Base-by-base conservation (phyloP, 2,797 vertebrate species). In the Pelobates cultripes region DNA sequence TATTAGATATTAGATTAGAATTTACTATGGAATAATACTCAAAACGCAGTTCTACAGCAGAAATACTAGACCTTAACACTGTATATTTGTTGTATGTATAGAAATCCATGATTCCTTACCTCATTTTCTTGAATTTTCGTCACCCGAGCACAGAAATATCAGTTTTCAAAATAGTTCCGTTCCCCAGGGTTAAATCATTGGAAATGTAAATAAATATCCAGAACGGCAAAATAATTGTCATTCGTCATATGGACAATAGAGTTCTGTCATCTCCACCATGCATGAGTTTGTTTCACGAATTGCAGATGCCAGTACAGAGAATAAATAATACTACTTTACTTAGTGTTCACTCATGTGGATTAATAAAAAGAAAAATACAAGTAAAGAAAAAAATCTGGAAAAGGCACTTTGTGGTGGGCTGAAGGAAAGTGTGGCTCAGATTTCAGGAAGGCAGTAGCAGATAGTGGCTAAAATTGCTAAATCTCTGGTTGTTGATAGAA, bases 381-480 rank as follows among this genome's bases (percentile, higher is more conserved):
- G 66, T 69, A 47, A 64, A 75, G 75, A 10, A 7, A 73, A 64
- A 75, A 81, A 13, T 6, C 60, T 86, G 89, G 87, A 86, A 83
- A 86, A 81, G 75, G 67, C 87, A 88, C 85, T 77, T 78, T 0
- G 0, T 12, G 72, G 79, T 84, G 87, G 67, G 75, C 72, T 79
- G 77, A 79, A 67, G 67, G 72, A 84, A 84, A 84, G 85, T 90
- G 88, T 90, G 90, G 89, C 87, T 92, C 90, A 70, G 84, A 80
- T 92, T 92, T 91, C 91, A 89, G 84, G 85, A 75, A 87, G 86
- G 85, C 78, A 79, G 83, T 79, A 74, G 77, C 75, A 82, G 82
- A 86, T 78, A 73, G 66, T 70, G 45, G 75, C 77, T 63, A 55
- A 70, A 70, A 70, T 82, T 77, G 64, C 40, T 64, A 60, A 28